Conservation (phyloP, 1,140 invertebrate genomes). For the Drosophila erecta region DNA sequence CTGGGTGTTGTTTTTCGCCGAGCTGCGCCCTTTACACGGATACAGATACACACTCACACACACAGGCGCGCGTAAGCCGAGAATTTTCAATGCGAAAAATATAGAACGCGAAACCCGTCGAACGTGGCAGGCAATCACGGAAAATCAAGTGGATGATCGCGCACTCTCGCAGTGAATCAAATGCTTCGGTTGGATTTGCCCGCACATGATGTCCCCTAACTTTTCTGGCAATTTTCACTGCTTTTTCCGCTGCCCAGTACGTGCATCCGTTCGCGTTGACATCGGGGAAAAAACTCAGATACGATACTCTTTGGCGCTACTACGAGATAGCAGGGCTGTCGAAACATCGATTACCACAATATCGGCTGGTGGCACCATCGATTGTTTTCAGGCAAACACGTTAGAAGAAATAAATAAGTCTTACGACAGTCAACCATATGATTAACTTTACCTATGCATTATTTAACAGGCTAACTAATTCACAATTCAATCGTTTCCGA, state of each 20-base stretch:
- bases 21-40: conserved; percentile 73
- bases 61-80: conserved; percentile 32
- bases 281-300: conserved; percentile 9
- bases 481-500: too few relatives aligned
- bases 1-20: conserved; percentile 34
- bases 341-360: background rate
- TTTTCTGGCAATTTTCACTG: conserved; percentile 27
- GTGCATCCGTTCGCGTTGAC: conserved; percentile 14
- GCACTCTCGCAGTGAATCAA: conserved; percentile 14
- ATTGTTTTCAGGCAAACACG: background rate
- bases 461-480: too few relatives aligned
- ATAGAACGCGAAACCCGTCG: too few relatives aligned
- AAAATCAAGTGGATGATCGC: conserved; percentile 6
- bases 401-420: too few relatives aligned
- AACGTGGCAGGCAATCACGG: background rate
- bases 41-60: conserved; percentile 45
- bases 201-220: conserved; percentile 27
- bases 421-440: too few relatives aligned
- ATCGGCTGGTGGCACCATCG: background rate
- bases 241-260: conserved; percentile 13
- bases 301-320: conserved; percentile 3
- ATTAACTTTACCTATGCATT: too few relatives aligned
- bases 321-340: background rate
- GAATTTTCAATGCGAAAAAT: conserved; percentile 39
- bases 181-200: background rate